These are phyloP conservation scores for Horisme vitalbata DNA, from an alignment of 2,888 invertebrate species.

Conservation along the genomic window DNA sequence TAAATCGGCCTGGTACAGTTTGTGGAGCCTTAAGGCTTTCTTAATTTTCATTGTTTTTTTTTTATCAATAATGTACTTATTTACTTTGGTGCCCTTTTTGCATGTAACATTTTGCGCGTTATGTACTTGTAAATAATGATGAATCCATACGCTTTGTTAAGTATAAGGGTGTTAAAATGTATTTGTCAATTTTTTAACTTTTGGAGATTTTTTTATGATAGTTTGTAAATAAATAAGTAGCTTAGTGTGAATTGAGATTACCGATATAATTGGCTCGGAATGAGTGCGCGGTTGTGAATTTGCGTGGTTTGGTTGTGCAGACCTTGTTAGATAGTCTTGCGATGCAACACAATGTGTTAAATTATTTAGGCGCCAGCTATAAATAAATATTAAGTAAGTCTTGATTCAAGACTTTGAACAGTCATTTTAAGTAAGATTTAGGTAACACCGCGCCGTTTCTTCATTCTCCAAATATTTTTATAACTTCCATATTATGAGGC, in stretches of 20 bases:
- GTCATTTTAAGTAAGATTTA: constrained; percentile 25
- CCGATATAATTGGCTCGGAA: constrained; percentile 44
- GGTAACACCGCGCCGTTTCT: constrained; percentile 7
- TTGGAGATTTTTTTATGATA: constrained; percentile 67
- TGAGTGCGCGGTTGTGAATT: constrained; percentile 55
- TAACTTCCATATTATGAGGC: constrained; percentile 12
- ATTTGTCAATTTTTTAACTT: constrained; percentile 78
- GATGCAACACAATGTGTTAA: constrained; percentile 24
- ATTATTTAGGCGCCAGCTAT: constrained; percentile 23
- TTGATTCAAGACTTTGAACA: constrained; percentile 24
- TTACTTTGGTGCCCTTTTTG: constrained; percentile 73
- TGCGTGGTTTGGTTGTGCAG: constrained; percentile 28
- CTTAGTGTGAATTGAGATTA: constrained; percentile 64
- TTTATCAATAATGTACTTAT: constrained; percentile 65
- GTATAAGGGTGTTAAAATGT: constrained; percentile 76
- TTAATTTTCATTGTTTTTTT: constrained; percentile 44
- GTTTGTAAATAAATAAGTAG: constrained; percentile 64
- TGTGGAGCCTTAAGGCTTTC: constrained; percentile 34
- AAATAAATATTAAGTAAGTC: constrained; percentile 16
- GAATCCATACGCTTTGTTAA: constrained; percentile 83
- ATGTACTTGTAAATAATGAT: constrained; percentile 74
- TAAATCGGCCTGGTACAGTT: constrained; percentile 23
- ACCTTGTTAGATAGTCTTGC: constrained; percentile 16
- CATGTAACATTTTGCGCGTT: constrained; percentile 69
- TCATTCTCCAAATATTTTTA: neutral